Evolutionary conservation across 35 echinoderm and acorn worm species (phyloP).

Genomic region (Apostichopus japonicus): DNA sequence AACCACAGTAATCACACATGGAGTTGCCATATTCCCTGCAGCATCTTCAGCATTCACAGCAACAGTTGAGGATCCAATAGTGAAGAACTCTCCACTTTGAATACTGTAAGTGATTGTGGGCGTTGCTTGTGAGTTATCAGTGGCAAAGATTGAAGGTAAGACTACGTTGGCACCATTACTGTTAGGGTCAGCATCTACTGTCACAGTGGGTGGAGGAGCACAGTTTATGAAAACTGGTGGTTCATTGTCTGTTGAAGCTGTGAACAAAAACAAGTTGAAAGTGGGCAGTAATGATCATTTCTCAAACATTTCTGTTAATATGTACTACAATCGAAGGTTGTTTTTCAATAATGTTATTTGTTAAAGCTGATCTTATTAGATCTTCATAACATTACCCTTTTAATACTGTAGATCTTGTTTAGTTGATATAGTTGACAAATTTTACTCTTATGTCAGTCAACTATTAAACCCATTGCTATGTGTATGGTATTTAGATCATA

Average conservation of each 20-base stretch:
- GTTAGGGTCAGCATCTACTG: not conserved
- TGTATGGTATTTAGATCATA: no score
- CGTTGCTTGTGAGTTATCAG: conserved; percentile 31
- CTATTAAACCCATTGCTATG: no score
- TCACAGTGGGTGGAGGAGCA: not conserved
- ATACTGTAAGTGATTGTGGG: not conserved
- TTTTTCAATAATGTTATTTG: no score
- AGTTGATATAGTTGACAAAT: no score
- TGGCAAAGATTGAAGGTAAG: conserved; percentile 27
- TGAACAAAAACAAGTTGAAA: not conserved
- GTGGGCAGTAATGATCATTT: no score
- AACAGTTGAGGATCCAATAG: conserved; percentile 11
- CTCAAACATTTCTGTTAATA: no score
- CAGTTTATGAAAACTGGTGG: conserved; percentile 46
- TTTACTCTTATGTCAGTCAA: no score
- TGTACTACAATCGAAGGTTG: no score
- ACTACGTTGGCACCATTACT: conserved; percentile 30
- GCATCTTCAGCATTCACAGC: conserved; percentile 14
- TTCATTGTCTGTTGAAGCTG: not conserved
- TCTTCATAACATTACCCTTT: no score
- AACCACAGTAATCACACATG: conserved; percentile 19
- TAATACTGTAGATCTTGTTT: no score
- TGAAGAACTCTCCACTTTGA: not conserved
- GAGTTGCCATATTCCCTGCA: not conserved
- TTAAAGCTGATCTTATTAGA: no score